Conservation (phyloP, 2,888 invertebrate genomes). For the Chirona hameri region DNA sequence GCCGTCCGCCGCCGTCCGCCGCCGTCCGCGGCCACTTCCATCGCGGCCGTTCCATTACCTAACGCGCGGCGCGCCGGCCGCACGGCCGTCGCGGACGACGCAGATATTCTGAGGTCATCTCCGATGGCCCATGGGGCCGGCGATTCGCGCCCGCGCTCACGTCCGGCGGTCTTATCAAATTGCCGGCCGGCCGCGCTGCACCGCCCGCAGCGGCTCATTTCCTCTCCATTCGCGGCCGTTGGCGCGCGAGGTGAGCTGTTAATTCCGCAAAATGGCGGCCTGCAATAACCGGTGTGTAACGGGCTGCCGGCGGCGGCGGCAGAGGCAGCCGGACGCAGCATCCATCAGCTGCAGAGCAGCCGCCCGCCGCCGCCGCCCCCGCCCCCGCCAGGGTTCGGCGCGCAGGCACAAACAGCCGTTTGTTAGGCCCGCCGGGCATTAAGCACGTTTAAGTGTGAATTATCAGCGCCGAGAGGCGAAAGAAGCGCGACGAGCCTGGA, state of each 20-base stretch:
- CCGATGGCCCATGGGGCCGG: conserved; percentile 2
- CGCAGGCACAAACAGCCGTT: conserved; percentile 7
- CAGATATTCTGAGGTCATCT: conserved; percentile 27
- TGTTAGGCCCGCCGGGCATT: conserved; percentile 9
- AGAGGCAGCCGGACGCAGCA: background rate
- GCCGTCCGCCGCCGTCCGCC: background rate
- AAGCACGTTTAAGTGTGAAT: conserved; percentile 27
- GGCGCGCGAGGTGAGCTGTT: conserved; percentile 22
- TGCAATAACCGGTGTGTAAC: conserved; percentile 25
- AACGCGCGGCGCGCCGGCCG: background rate
- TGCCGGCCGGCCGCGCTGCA: background rate
- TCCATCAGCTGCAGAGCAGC: background rate
- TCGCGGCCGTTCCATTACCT: conserved; percentile 7
- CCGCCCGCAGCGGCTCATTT: background rate
- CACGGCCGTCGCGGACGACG: background rate
- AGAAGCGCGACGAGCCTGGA: background rate
- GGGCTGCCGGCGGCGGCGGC: background rate
- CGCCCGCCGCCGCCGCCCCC: background rate
- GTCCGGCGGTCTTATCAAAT: conserved; percentile 2
- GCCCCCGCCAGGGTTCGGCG: background rate
- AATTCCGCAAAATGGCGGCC: conserved; percentile 25
- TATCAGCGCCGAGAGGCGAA: background rate
- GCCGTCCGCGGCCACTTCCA: background rate
- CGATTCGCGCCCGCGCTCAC: background rate
- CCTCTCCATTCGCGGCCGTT: background rate